phyloP scores from a whole-genome alignment of 2,888 invertebrate genomes.

The Escarpia spicata region DNA sequence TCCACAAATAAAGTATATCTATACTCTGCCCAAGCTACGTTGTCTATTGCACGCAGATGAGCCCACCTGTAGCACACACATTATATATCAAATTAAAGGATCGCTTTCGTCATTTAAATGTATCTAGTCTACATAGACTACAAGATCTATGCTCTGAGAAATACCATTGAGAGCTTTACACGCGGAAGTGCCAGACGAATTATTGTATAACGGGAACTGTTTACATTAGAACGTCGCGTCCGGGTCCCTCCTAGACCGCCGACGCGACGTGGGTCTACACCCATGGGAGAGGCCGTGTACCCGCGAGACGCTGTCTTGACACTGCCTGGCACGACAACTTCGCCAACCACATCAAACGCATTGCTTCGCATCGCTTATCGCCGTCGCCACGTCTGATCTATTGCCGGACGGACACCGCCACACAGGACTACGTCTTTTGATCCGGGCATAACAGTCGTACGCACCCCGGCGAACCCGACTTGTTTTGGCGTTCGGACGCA shows the following conservation, averaged over 20 bases:
- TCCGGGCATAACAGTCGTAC: background rate
- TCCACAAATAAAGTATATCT: background rate
- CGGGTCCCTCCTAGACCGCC: background rate
- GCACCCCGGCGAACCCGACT: background rate
- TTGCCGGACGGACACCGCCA: background rate
- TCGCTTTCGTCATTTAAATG: background rate
- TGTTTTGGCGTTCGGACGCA: background rate
- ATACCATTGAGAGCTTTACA: background rate
- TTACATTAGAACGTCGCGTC: background rate
- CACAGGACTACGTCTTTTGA: background rate
- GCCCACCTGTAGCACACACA: background rate
- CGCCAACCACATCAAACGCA: slow-evolving; percentile 13
- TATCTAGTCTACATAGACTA: background rate
- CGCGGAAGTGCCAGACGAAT: background rate
- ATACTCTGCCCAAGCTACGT: background rate
- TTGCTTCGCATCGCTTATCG: slow-evolving; percentile 10
- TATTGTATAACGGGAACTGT: background rate
- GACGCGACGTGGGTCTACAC: background rate
- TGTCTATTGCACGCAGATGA: background rate
- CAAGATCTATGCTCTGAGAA: background rate
- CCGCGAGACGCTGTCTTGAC: background rate
- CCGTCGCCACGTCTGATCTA: background rate
- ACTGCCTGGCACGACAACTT: background rate
- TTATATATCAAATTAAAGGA: background rate
- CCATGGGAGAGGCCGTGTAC: background rate